A percentile compares a stretch with the other conserved stretches of the same genome.
Evolutionary conservation across 2,113 vertebrate species (phyloP).

Genomic region (Malaclemys terrapin): DNA sequence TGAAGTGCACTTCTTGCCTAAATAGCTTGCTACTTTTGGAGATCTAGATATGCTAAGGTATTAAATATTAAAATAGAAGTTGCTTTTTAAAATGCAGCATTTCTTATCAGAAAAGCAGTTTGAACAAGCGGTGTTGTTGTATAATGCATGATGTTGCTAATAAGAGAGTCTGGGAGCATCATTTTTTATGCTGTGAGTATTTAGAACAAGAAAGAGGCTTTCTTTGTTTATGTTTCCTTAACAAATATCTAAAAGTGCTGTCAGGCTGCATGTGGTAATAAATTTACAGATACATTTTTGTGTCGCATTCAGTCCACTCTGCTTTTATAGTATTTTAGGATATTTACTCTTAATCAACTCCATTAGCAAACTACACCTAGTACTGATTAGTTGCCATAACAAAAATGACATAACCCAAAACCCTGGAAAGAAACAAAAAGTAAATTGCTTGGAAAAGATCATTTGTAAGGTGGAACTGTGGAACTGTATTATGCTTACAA

Average conservation of each 20-base stretch:
- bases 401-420: neutral
- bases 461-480: neutral
- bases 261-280: constrained; percentile 2
- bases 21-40: constrained; percentile 83
- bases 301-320: constrained; percentile 7
- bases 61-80: constrained; percentile 87
- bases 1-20: constrained; percentile 80
- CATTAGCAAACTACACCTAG: neutral
- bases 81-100: constrained; percentile 83
- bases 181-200: constrained; percentile 68
- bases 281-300: constrained; percentile 14
- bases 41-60: constrained; percentile 79
- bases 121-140: constrained; percentile 80
- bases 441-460: neutral
- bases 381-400: neutral
- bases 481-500: neutral
- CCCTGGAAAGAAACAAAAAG: neutral
- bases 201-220: constrained; percentile 55
- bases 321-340: constrained; percentile 35
- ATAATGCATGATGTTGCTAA: constrained; percentile 83
- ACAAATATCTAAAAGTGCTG: constrained; percentile 18
- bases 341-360: constrained; percentile 30
- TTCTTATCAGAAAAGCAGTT: constrained; percentile 82
- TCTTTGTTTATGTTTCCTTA: constrained; percentile 55
- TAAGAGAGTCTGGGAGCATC: constrained; percentile 78